Conservation (phyloP, 2,888 invertebrate genomes). For the Homarus gammarus region DNA sequence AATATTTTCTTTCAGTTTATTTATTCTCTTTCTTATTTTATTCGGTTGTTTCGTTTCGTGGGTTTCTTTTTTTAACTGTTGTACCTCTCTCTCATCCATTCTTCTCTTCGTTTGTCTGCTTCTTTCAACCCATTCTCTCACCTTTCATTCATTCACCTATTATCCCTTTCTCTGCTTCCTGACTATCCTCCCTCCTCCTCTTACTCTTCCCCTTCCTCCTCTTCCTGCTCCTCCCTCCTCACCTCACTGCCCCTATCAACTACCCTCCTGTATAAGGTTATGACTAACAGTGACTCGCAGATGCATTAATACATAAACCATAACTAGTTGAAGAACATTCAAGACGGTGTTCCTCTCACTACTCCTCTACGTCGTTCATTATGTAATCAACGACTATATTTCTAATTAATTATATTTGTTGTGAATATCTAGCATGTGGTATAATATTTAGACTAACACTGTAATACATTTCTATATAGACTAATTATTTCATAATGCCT, state of each 20-base stretch:
- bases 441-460: too few relatives aligned
- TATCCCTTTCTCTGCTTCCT: background rate
- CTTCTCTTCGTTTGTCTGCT: background rate
- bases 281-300: background rate
- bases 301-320: background rate
- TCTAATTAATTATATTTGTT: too few relatives aligned
- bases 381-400: too few relatives aligned
- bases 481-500: too few relatives aligned
- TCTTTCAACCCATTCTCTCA: background rate
- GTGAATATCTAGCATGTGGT: too few relatives aligned
- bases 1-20: background rate
- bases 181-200: background rate
- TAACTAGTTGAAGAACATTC: too few relatives aligned
- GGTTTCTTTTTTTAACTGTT: background rate
- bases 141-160: background rate
- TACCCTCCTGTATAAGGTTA: background rate
- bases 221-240: background rate
- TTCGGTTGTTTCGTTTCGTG: background rate
- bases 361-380: too few relatives aligned
- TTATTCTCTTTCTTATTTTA: background rate
- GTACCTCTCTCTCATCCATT: background rate
- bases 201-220: background rate
- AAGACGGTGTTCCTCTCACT: too few relatives aligned
- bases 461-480: too few relatives aligned
- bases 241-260: slow-evolving; percentile 8